Conservation (phyloP, 2,113 vertebrate species). For the Geococcyx californianus region DNA sequence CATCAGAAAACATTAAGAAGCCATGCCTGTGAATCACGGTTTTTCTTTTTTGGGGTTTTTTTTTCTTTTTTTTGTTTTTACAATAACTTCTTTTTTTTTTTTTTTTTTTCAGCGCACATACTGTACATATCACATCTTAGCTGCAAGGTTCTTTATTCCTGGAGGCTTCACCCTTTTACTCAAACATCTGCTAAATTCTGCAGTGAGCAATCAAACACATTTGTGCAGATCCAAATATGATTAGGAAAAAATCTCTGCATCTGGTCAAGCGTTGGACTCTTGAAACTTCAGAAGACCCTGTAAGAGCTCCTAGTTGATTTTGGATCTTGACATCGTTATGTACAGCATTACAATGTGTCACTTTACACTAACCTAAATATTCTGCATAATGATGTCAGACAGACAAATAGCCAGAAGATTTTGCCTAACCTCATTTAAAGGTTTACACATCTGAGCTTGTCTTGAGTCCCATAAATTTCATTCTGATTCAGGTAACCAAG, state of each 20-base stretch:
- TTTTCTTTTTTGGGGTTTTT: slow-evolving; percentile 25
- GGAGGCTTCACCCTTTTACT: slow-evolving; percentile 70
- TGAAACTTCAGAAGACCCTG: slow-evolving; percentile 13
- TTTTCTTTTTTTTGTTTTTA: slow-evolving; percentile 50
- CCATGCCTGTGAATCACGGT: slow-evolving; percentile 79
- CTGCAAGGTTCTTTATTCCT: slow-evolving; percentile 67
- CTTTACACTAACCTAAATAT: slow-evolving; percentile 42
- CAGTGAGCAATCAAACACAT: slow-evolving; percentile 62
- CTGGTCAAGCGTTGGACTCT: slow-evolving; percentile 27
- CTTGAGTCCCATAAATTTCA: slow-evolving; percentile 45
- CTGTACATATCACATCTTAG: slow-evolving; percentile 73
- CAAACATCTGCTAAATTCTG: slow-evolving; percentile 29
- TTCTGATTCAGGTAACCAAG: slow-evolving; percentile 31
- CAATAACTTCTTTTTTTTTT: slow-evolving; percentile 67
- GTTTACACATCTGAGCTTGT: slow-evolving; percentile 17
- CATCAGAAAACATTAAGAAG: slow-evolving; percentile 82
- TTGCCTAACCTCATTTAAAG: slow-evolving; percentile 41
- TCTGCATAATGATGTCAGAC: slow-evolving; percentile 48
- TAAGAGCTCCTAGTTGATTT: slow-evolving; percentile 3
- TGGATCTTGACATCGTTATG: slow-evolving; percentile 35
- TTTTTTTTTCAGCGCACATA: slow-evolving; percentile 66
- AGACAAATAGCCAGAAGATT: slow-evolving; percentile 33
- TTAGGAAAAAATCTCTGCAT: slow-evolving; percentile 47
- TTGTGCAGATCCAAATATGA: slow-evolving; percentile 50
- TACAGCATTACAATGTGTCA: slow-evolving; percentile 42